A percentile compares a stretch with the other conserved stretches of the same genome.
These are phyloP conservation scores for Melipona bicolor DNA, from an alignment of 2,888 invertebrate species.

Conservation along the genomic window DNA sequence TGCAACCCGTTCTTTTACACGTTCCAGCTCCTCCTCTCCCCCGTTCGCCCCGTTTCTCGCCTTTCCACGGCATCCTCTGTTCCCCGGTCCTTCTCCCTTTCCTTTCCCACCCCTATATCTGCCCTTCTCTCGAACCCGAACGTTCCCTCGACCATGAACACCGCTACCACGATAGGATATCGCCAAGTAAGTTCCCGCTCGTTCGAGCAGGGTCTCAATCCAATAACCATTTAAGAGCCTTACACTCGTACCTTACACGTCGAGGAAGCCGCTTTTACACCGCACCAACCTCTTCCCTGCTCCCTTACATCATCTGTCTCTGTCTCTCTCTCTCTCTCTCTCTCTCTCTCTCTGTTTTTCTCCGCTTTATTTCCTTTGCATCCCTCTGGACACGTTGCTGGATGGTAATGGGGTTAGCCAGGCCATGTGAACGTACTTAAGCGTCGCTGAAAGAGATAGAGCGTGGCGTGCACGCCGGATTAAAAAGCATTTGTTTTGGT, in stretches of 20 bases:
- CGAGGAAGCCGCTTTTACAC: constrained; percentile 69
- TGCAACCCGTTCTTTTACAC: constrained; percentile 54
- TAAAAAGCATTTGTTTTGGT: constrained; percentile 61
- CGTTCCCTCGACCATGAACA: constrained; percentile 34
- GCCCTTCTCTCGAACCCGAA: background rate
- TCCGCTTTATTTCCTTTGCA: constrained; percentile 46
- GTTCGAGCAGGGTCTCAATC: constrained; percentile 74
- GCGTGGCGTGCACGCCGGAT: constrained; percentile 31
- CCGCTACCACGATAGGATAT: constrained; percentile 67
- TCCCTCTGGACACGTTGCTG: constrained; percentile 63
- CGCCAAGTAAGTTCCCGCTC: constrained; percentile 71
- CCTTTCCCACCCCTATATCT: constrained; percentile 19
- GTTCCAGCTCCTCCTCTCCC: constrained; percentile 5
- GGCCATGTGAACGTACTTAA: constrained; percentile 62
- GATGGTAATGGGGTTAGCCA: constrained; percentile 62
- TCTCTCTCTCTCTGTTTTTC: background rate
- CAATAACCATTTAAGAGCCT: constrained; percentile 75
- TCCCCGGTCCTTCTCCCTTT: background rate
- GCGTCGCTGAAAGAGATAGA: constrained; percentile 41
- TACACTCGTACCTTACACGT: constrained; percentile 72
- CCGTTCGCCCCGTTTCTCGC: constrained; percentile 12
- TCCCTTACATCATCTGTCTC: constrained; percentile 17
- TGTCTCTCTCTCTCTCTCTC: background rate
- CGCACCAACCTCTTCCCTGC: constrained; percentile 24
- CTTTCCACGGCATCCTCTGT: background rate